phyloP scores from a whole-genome alignment of 2,113 vertebrate genomes.

The Scortum barcoo region DNA sequence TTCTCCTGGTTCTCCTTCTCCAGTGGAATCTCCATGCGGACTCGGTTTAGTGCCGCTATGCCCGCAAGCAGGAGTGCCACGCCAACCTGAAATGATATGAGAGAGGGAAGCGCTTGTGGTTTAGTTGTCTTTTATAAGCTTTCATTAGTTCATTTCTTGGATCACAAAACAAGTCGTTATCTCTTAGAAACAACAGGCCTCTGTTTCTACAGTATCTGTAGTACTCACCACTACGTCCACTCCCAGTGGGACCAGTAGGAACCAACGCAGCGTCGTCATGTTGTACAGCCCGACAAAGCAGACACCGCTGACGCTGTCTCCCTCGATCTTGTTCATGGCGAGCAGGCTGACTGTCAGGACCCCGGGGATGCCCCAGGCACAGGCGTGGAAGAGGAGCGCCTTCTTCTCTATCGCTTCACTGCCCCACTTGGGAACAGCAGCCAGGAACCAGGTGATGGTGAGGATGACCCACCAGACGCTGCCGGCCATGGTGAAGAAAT shows the following conservation, averaged over 20 bases:
- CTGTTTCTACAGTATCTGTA: background rate
- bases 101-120: background rate
- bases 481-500: constrained; percentile 99
- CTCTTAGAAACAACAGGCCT: background rate
- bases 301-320: constrained; percentile 95
- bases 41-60: constrained; percentile 96
- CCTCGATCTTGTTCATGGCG: constrained; percentile 98
- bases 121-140: too few species aligned
- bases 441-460: constrained; percentile 99
- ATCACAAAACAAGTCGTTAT: too few species aligned
- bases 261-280: constrained; percentile 92
- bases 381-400: constrained; percentile 95
- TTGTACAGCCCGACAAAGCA: constrained; percentile 98
- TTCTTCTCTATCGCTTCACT: constrained; percentile 99
- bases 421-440: constrained; percentile 98
- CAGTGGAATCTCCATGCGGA: constrained; percentile 97
- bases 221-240: constrained; percentile 89
- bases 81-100: constrained; percentile 80
- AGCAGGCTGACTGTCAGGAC: constrained; percentile 93
- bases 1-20: constrained; percentile 99
- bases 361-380: constrained; percentile 97
- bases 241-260: constrained; percentile 94
- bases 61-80: constrained; percentile 94
- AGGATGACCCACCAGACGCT: constrained; percentile 99
- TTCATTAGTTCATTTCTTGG: too few species aligned